Base-by-base conservation (phyloP, 2,113 vertebrate species). In the Pelusios castaneus region DNA sequence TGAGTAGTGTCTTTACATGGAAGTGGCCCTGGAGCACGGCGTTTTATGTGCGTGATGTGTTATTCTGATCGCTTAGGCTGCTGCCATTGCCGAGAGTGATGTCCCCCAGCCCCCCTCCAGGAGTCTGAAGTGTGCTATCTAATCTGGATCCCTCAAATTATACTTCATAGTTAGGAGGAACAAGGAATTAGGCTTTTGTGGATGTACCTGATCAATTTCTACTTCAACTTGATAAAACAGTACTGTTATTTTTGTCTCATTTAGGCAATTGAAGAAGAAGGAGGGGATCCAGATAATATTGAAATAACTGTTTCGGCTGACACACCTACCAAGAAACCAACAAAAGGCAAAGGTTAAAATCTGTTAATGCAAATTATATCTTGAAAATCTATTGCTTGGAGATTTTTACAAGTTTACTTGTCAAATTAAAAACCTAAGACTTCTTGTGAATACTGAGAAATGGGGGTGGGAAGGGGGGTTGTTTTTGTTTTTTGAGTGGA, bases 191-290 rank as follows among this genome's bases (percentile, higher is more conserved):
- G 41, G 5, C 34, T 79, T 84, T 6, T 84, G 29, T 12, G 55
- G 14, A 76, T 85, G 38, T 85, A 10, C 19, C 6, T 52, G 6
- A 17, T 4, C 11, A 14, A 2, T 11, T 83, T 79, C 31, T 56
- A 27, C 1, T 8, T 8, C n/a, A 92, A 85, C 82, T 51, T 2
- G 0, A 2, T 80, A 89, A 86, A 91, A 88, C 88, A 31, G 1
- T 80, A 22, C 80, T 92, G 24, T 76, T 94, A 83, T 92, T 96
- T 95, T 91, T 95, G 83, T 96, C 94, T 97, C 80, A 89, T 97
- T 89, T 96, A 99, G 99, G 99, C 99, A 90, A 97, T 99, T 97
- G 99, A 99, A 97, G 99, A 99, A 95, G 99, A 99, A 98, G 99
- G 99, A 96, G 99, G 98, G 2, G 99, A 99, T 98, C 98, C 99